A percentile compares a stretch with the other conserved stretches of the same genome.
Conservation (phyloP, 2,888 invertebrate species). For the Labia minor region DNA sequence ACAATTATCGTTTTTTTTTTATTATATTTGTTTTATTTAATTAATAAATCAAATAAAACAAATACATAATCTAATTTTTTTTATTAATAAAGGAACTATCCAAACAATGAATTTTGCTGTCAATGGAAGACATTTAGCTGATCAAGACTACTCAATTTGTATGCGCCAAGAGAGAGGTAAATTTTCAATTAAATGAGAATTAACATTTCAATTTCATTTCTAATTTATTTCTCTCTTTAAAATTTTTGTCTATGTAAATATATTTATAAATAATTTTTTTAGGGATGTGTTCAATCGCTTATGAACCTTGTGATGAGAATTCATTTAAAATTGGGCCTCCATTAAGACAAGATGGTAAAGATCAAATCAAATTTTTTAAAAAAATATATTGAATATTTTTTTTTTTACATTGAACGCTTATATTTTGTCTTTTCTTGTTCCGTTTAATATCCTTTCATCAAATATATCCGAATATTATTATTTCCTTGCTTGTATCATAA, state of each 20-base stretch:
- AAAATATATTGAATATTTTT: too few relatives aligned
- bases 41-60: conserved; percentile 14
- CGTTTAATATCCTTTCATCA: too few relatives aligned
- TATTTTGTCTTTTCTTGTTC: too few relatives aligned
- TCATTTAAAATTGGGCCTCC: conserved; percentile 62
- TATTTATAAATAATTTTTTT: conserved; percentile 29
- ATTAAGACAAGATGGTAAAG: conserved; percentile 15
- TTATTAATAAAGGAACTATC: conserved; percentile 41
- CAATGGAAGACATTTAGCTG: conserved; percentile 68
- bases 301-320: conserved; percentile 62
- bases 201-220: neutral
- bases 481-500: too few relatives aligned
- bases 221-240: neutral
- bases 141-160: conserved; percentile 68
- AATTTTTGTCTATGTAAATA: conserved; percentile 20
- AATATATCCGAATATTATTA: too few relatives aligned
- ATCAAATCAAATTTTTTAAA: too few relatives aligned
- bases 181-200: conserved; percentile 19
- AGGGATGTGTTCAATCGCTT: conserved; percentile 63
- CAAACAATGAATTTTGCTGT: conserved; percentile 72
- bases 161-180: conserved; percentile 41
- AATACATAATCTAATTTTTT: conserved; percentile 15
- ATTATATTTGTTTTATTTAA: neutral
- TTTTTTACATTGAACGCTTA: too few relatives aligned
- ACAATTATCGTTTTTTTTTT: too few relatives aligned